Base-by-base conservation (phyloP, 2,888 invertebrate genomes). In the Tetheella fluctuosa region DNA sequence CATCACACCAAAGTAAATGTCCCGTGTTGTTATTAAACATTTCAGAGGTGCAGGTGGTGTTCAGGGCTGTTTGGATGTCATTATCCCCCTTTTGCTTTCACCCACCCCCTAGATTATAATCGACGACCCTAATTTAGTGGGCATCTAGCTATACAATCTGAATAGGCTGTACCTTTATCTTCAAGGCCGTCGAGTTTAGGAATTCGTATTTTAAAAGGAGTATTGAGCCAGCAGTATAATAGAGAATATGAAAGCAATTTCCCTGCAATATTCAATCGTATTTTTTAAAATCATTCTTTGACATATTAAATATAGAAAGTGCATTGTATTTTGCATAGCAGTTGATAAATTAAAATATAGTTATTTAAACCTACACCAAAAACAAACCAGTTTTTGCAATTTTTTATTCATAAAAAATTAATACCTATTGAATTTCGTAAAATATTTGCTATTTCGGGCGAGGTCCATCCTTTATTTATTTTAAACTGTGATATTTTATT, bases 61-160 rank as follows among this genome's bases (percentile, higher is more conserved):
- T 34, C 34, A 37, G 55, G 37, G 55, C 34, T 55, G 48, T 55
- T 20, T 37, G 34, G 34, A 23, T 37, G 55, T 55, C 55, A 37
- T 54, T 34, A 34, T 20, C 34, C 48, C 48, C 48, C 48, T 20
- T 48, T 7, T 48, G 15, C 42, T 48, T 10, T 10, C 15, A 1
- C 23, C 55, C 55, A 55, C 34, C 34, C 55, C 20, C n/a, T 48
- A 48, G 48, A 48, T 34, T 54, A 54, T 34, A 34, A 55, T 55
- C 55, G 55, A 48, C 48, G 48, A 55, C 55, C 55, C 54, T 37
- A 55, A 34, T 55, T 55, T 34, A 55, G 37, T 34, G 55, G 55
- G 30, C 53, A 25, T 30, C 30, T 54, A 30, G 7, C 37, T 55
- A 48, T 48, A 48, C 48, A 48, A 48, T 48, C 48, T 48, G 10